Evolutionary conservation across 2,113 vertebrate genomes (phyloP).

Genomic region (Apus apus): DNA sequence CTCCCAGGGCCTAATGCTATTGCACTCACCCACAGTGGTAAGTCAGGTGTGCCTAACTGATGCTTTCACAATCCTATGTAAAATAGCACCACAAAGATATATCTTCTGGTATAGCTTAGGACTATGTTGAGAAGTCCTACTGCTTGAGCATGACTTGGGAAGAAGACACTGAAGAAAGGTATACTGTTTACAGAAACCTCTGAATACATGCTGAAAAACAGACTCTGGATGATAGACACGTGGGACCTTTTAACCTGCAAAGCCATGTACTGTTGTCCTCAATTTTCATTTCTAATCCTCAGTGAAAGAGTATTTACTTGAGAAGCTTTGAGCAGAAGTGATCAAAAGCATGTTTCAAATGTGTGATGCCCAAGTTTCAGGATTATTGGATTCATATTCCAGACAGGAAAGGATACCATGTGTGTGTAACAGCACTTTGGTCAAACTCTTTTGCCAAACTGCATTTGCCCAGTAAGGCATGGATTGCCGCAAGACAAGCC

Average conservation of each 20-base stretch:
- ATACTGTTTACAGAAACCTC: background rate
- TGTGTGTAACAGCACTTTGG: background rate
- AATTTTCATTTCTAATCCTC: background rate
- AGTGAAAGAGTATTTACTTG: background rate
- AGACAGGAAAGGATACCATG: background rate
- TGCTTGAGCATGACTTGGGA: background rate
- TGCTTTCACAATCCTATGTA: background rate
- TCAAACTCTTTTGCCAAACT: background rate
- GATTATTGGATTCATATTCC: background rate
- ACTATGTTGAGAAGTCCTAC: rapidly evolving
- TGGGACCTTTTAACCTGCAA: background rate
- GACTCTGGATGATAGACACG: background rate
- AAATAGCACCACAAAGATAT: background rate
- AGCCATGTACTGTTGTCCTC: background rate
- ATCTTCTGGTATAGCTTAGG: background rate
- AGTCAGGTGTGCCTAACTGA: background rate
- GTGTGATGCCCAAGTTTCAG: background rate
- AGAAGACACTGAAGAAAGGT: background rate
- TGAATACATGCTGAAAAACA: background rate
- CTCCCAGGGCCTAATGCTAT: background rate
- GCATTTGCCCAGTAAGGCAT: background rate
- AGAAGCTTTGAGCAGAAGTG: background rate
- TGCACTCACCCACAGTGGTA: background rate
- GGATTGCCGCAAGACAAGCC: background rate
- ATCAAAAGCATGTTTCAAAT: background rate